A percentile compares a stretch with the other conserved stretches of the same genome.
phyloP scores from a whole-genome alignment of 2,113 vertebrate species.

The Ibidorhyncha struthersii region DNA sequence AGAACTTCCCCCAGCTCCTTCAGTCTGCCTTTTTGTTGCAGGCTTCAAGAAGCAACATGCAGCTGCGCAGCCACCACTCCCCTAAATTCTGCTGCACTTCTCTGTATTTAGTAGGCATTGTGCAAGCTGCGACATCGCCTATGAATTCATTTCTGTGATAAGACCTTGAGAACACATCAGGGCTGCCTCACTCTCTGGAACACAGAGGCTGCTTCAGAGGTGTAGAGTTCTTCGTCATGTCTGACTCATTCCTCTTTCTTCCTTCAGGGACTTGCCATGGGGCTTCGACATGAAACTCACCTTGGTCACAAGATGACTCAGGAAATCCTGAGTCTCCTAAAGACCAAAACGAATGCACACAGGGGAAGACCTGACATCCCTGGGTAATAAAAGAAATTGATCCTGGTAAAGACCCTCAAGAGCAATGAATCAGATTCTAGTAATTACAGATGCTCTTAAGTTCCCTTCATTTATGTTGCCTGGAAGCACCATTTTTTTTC shows the following conservation, averaged over 20 bases:
- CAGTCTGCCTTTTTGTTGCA: neutral
- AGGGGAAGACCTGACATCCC: neutral
- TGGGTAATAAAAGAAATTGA: neutral
- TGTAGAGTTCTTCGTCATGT: neutral
- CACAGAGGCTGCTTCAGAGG: neutral
- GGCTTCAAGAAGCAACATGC: slow-evolving; percentile 17
- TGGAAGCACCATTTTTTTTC: neutral
- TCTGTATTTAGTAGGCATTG: neutral
- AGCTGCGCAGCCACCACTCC: neutral
- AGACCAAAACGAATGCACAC: neutral
- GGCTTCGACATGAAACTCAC: neutral
- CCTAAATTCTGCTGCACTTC: neutral
- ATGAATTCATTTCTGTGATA: neutral
- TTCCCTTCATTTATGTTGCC: neutral
- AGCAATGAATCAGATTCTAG: neutral
- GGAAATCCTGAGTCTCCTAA: neutral
- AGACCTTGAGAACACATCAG: neutral
- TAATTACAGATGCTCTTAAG: neutral
- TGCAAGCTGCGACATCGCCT: neutral
- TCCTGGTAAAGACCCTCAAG: neutral
- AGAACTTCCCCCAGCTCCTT: neutral
- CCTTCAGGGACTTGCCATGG: neutral
- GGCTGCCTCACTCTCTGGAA: neutral
- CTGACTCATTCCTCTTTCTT: slow-evolving; percentile 2
- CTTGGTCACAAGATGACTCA: neutral